phyloP scores from a whole-genome alignment of 2,888 invertebrate species.

The Cryptus armator region DNA sequence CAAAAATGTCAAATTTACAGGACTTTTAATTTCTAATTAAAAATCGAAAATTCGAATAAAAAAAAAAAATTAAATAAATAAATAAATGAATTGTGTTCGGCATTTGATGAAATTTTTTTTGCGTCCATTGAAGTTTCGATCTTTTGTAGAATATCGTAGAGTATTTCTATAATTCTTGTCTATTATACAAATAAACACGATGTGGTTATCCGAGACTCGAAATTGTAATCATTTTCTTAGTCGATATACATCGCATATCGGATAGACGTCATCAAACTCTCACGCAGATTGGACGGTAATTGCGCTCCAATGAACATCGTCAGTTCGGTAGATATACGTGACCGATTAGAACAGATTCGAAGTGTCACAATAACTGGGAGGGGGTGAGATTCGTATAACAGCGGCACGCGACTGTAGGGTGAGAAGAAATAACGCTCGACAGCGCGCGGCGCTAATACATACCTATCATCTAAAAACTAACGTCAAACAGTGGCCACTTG shows the following conservation, averaged over 20 bases:
- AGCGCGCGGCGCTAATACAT: constrained; percentile 7
- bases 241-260: neutral
- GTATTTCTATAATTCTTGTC: too few relatives aligned
- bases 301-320: constrained; percentile 78
- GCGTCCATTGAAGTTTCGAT: too few relatives aligned
- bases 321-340: constrained; percentile 71
- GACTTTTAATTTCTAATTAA: too few relatives aligned
- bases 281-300: constrained; percentile 82
- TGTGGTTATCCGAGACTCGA: too few relatives aligned
- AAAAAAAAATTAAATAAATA: too few relatives aligned
- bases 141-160: too few relatives aligned
- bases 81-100: too few relatives aligned
- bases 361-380: constrained; percentile 80
- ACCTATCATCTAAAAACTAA: constrained; percentile 38
- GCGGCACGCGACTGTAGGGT: constrained; percentile 75
- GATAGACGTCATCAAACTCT: constrained; percentile 68
- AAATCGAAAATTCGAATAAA: too few relatives aligned
- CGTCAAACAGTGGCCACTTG: constrained; percentile 79
- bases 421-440: constrained; percentile 23
- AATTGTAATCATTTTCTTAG: too few relatives aligned
- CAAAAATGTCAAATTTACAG: too few relatives aligned
- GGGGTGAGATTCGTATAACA: constrained; percentile 21
- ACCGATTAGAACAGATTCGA: constrained; percentile 70
- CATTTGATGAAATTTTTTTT: too few relatives aligned
- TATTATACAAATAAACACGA: too few relatives aligned